Percentiles rank a stretch among this genome's conserved stretches.
Evolutionary conservation across 2,888 invertebrate species (phyloP).

Genomic region (Nemoura dubitans): DNA sequence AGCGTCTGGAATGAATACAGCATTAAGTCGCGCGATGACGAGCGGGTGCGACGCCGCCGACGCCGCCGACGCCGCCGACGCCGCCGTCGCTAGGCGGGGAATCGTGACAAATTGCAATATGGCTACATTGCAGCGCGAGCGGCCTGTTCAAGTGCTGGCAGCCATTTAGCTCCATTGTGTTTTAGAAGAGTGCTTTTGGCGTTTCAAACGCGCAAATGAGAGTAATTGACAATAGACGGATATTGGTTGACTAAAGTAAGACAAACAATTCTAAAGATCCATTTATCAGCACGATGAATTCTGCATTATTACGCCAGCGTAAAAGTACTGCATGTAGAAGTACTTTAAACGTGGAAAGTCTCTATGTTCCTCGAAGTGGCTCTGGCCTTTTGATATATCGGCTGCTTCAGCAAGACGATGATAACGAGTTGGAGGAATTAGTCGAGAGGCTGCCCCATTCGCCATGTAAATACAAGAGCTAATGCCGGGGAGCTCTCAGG

Average conservation of each 20-base stretch:
- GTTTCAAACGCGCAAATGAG: not conserved
- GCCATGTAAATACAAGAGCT: not conserved
- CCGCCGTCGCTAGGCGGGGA: not conserved
- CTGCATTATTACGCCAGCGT: not conserved
- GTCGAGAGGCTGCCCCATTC: not conserved
- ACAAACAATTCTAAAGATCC: conserved; percentile 16
- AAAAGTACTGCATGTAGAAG: not conserved
- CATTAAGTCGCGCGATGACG: conserved; percentile 27
- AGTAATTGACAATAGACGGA: conserved; percentile 33
- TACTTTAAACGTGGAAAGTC: not conserved
- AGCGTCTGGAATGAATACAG: conserved; percentile 10
- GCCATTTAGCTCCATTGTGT: conserved; percentile 37
- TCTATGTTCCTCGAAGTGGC: not conserved
- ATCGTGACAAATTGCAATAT: conserved; percentile 29
- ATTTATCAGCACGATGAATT: conserved; percentile 19
- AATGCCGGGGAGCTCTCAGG: not conserved
- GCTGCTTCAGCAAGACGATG: not conserved
- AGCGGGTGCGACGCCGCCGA: not conserved
- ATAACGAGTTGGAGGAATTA: not conserved
- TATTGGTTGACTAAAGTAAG: conserved; percentile 22
- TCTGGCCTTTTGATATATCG: not conserved
- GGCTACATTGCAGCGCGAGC: conserved; percentile 17
- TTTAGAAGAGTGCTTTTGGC: conserved; percentile 27
- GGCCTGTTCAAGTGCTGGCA: not conserved
- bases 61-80: not conserved